Evolutionary conservation across 1,140 invertebrate genomes (phyloP), one percentile per base, ranked within the genome.

Genomic region (Polyergus mexicanus): DNA sequence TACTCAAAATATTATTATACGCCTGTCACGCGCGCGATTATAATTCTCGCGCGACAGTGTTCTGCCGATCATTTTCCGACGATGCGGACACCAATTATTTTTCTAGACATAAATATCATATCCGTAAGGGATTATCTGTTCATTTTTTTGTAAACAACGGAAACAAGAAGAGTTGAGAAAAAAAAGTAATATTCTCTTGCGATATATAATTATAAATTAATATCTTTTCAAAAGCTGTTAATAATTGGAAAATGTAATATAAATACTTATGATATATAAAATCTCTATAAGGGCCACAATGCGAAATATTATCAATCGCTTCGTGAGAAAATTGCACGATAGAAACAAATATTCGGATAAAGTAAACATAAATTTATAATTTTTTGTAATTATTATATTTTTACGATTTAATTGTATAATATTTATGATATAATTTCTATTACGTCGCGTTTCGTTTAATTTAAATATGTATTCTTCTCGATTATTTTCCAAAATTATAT

Each of bases 1-100:
- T 44, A 25, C 22, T 69, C 65, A 32, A 77, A 63, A 47, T 63
- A 60, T 77, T 60, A 69, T n/a, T 69, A 56, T 69, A 56, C 13
- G 7, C 11, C n/a, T 35, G 47, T 28, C 76, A 54, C 13, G 44
- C 63, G 63, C 63, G 10, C 16, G 35, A 69, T 75, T 75, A 75
- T 78, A 68, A 78, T 25, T 68, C 13, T 11, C 7, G 28, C 44
- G 13, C 5, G 16, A n/a, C 3, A 41, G 32, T 25, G 0, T 54
- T 11, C 32, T 19, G 32, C 22, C 63, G 13, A 44, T 66, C 7
- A 58, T 68, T 16, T 16, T 68, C 28, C 19, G 0, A 47, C 16
- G 28, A 35, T 13, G 58, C 65, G 19, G 13, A 16, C 54, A 35
- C 13, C 25, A 56, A 35, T 78, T 0, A 51, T 28, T 19, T 60